Base-by-base conservation (phyloP, 2,888 invertebrate genomes). In the Acrobasis consociella region DNA sequence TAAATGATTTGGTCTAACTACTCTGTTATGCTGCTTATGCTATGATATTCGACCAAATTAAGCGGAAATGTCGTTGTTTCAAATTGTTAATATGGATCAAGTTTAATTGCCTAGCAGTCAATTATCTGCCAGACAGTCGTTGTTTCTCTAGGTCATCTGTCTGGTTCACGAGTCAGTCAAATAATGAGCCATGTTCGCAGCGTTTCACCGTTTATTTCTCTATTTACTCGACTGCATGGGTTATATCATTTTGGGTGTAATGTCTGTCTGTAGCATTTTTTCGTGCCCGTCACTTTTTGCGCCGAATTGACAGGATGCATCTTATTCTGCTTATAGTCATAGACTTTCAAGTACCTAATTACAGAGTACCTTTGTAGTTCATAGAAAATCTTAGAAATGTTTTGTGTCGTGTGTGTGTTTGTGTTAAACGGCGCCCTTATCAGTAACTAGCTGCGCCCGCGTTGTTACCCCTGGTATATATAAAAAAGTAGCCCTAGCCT, bases 141-240 rank as follows among this genome's bases (percentile, higher is more conserved):
- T 85, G 85, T 81, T 82, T 82, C 85, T 85, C 85, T 87, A 84
- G 87, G 87, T 87, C 86, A 85, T 82, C 84, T 79, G 82, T 55
- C 55, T 55, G 55, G 55, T 55, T 39, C 11, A 55, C 38, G 5
- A 55, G 55, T 55, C 39, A 39, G 55, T 55, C 55, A 55, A 16
- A 16, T 55, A 38, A 39, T 55, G 15, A 53, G 55, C 39, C 5
- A 8, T 38, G n/a, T 55, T 55, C 15, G 39, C 38, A 38, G 38
- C 39, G 15, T 55, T 16, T 55, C 55, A 39, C 55, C n/a, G 46
- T n/a, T 46, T 46, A 46, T 46, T 46, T 46, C 46, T n/a, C 2
- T 46, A 46, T 46, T 46, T 46, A 46, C 13, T 10, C n/a, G 31
- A 31, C 2, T 31, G 46, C n/a, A 46, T 13, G n/a, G 13, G n/a